Conservation (phyloP, 2,888 invertebrate species). For the Morinoia aosen region DNA sequence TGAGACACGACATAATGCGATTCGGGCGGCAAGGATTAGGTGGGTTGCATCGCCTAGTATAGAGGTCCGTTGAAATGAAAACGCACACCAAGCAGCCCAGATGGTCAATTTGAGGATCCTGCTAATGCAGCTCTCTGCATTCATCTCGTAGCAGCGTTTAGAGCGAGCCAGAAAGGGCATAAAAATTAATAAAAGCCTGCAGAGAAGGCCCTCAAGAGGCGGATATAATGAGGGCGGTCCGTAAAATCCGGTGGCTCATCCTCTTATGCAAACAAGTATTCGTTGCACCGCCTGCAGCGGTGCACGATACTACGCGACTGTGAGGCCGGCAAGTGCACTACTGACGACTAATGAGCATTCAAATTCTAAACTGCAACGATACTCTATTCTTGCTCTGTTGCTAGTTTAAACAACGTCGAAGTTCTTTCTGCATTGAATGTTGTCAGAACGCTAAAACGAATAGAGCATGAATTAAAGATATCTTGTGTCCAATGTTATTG, state of each 20-base stretch:
- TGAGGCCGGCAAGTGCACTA: not conserved
- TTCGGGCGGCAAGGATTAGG: not conserved
- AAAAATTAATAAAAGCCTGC: slow-evolving; percentile 33
- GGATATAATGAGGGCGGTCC: slow-evolving; percentile 8
- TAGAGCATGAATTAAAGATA: no score
- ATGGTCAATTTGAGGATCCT: not conserved
- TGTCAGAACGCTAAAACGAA: no score
- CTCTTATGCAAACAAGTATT: slow-evolving; percentile 29
- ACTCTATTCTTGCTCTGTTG: not conserved
- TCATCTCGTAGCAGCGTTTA: not conserved
- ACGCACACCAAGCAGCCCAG: not conserved
- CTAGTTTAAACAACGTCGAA: not conserved
- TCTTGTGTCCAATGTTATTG: no score
- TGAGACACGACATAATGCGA: not conserved
- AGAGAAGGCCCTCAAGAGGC: not conserved
- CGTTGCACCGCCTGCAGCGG: not conserved
- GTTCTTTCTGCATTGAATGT: not conserved
- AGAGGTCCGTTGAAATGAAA: not conserved
- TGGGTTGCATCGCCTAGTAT: not conserved
- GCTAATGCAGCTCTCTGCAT: slow-evolving; percentile 21
- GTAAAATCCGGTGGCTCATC: slow-evolving; percentile 21
- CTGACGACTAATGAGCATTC: not conserved
- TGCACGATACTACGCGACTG: not conserved
- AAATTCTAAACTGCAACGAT: not conserved
- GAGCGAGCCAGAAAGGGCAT: slow-evolving; percentile 4